Percentiles rank a stretch among this genome's conserved stretches.
Evolutionary conservation across 2,797 vertebrate genomes (phyloP).

Genomic region (Pterois miles): DNA sequence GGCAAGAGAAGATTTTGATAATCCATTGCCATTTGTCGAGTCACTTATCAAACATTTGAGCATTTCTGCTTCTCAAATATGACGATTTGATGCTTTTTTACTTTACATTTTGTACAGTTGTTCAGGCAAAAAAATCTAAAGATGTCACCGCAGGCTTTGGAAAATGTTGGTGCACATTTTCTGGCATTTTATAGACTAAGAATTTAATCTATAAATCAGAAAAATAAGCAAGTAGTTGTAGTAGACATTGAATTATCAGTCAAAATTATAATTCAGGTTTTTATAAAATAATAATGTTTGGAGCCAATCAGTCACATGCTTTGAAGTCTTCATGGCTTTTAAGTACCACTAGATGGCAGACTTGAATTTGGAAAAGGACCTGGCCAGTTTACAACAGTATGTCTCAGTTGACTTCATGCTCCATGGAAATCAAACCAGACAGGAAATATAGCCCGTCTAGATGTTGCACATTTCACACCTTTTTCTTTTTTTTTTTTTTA

Average conservation of each 20-base stretch:
- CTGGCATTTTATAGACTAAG: not conserved
- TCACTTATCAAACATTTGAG: not conserved
- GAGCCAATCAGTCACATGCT: not conserved
- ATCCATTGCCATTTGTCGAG: not conserved
- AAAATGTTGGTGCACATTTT: not conserved
- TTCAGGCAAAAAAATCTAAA: not conserved
- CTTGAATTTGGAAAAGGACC: constrained; percentile 75
- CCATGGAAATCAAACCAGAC: constrained; percentile 55
- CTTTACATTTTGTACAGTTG: not conserved
- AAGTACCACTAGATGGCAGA: constrained; percentile 83
- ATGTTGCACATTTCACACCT: constrained; percentile 46
- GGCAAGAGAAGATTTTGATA: constrained; percentile 5
- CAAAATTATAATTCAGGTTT: not conserved
- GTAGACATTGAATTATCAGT: not conserved
- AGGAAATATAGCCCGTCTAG: constrained; percentile 44
- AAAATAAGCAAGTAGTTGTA: not conserved
- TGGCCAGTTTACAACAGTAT: constrained; percentile 7
- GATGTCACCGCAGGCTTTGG: not conserved
- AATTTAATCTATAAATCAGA: not conserved
- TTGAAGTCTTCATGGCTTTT: constrained; percentile 5
- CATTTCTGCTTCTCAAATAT: not conserved
- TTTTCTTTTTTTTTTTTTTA: constrained; percentile 2
- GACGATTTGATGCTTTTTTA: not conserved
- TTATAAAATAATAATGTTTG: not conserved
- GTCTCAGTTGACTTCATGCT: constrained; percentile 42